These are phyloP conservation scores for Ranitomeya variabilis DNA, from an alignment of 2,113 vertebrate genomes.

Conservation along the genomic window DNA sequence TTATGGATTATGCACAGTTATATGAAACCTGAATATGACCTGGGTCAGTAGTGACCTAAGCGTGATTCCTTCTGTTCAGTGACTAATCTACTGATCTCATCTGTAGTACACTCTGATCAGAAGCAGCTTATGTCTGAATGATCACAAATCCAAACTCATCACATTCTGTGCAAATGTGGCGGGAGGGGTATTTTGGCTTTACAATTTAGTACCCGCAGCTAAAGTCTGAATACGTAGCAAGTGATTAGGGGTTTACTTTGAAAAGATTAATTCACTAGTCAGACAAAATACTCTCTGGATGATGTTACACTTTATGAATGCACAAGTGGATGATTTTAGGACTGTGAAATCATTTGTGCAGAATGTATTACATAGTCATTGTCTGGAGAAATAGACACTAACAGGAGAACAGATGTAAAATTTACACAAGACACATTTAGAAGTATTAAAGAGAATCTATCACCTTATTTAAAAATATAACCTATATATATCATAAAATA, in stretches of 20 bases:
- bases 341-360: background rate
- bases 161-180: conserved; percentile 26
- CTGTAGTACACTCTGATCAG: conserved; percentile 24
- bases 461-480: too few species aligned
- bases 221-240: conserved; percentile 18
- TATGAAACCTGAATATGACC: conserved; percentile 47
- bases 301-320: conserved; percentile 10
- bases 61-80: conserved; percentile 32
- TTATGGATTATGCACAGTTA: conserved; percentile 55
- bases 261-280: conserved; percentile 23
- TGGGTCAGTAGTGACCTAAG: conserved; percentile 49
- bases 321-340: background rate
- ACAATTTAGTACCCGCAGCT: conserved; percentile 15
- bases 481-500: too few species aligned
- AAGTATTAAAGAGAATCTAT: too few species aligned
- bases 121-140: conserved; percentile 46
- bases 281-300: conserved; percentile 19
- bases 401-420: background rate
- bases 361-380: background rate
- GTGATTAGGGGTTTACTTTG: conserved; percentile 33
- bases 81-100: conserved; percentile 48
- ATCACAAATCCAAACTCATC: conserved; percentile 33
- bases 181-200: background rate
- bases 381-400: background rate
- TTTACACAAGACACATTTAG: background rate